Percentiles rank a stretch among this genome's conserved stretches.
These are phyloP conservation scores for Odobenus rosmarus DNA, from an alignment of 2,113 vertebrate genomes.

Conservation along the genomic window DNA sequence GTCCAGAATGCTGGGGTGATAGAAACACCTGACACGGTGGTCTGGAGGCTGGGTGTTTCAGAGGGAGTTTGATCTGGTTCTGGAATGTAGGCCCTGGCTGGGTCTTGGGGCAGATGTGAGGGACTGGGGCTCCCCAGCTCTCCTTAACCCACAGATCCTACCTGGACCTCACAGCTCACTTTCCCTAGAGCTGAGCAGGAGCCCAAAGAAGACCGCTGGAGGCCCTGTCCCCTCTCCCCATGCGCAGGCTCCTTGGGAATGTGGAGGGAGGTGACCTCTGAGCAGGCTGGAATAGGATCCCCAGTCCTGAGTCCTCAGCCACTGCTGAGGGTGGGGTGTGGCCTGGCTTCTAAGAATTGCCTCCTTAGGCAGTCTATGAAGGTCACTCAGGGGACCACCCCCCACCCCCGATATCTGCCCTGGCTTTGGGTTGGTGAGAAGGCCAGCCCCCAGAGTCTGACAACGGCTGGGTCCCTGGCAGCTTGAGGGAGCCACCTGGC, in stretches of 20 bases:
- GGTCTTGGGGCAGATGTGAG: background rate
- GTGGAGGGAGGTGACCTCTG: background rate
- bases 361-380: no score
- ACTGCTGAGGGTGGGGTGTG: accelerated
- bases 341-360: background rate
- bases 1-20: background rate
- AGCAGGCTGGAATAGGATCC: background rate
- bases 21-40: accelerated
- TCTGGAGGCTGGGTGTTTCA: background rate
- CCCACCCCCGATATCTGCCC: background rate
- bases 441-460: background rate
- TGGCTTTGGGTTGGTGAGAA: background rate
- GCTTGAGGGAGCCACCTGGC: background rate
- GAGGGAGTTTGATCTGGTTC: background rate
- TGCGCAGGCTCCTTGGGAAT: background rate
- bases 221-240: background rate
- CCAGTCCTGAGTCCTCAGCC: background rate
- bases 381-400: background rate
- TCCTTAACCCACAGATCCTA: background rate
- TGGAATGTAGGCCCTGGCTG: background rate
- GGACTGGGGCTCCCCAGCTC: background rate
- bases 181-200: background rate
- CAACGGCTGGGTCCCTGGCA: background rate
- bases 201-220: background rate
- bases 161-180: background rate